These are phyloP conservation scores for Alcis repandata DNA, from an alignment of 2,888 invertebrate species.

Conservation along the genomic window DNA sequence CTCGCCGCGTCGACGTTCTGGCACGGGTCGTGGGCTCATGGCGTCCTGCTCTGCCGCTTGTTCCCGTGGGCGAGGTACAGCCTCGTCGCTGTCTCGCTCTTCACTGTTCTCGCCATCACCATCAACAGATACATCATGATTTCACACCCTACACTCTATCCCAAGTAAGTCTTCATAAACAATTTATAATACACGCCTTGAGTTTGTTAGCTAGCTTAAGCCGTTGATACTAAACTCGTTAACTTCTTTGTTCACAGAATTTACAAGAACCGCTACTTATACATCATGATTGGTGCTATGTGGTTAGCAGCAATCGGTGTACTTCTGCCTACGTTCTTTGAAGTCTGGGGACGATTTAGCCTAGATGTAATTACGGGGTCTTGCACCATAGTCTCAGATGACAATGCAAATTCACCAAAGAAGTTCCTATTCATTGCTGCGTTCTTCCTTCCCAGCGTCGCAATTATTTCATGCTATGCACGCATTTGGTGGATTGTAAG, in stretches of 20 bases:
- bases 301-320: conserved; percentile 91
- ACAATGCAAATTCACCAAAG: conserved; percentile 90
- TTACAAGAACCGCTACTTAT: conserved; percentile 89
- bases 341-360: conserved; percentile 92
- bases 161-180: conserved; percentile 86
- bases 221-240: background rate
- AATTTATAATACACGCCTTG: background rate
- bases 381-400: conserved; percentile 91
- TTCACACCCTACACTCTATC: conserved; percentile 91
- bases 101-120: conserved; percentile 93
- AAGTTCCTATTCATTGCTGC: conserved; percentile 93
- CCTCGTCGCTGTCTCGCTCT: conserved; percentile 91
- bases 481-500: conserved; percentile 93
- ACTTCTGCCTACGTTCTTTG: conserved; percentile 91
- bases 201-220: too few relatives aligned
- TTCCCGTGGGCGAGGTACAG: conserved; percentile 92
- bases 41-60: conserved; percentile 89
- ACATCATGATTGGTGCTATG: conserved; percentile 89
- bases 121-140: conserved; percentile 95
- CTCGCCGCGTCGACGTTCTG: conserved; percentile 92
- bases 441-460: conserved; percentile 93
- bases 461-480: conserved; percentile 94
- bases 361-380: conserved; percentile 91
- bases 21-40: conserved; percentile 90
- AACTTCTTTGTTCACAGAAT: conserved; percentile 81